Conservation (phyloP, 2,797 vertebrate genomes). For the Crenuchus spilurus region DNA sequence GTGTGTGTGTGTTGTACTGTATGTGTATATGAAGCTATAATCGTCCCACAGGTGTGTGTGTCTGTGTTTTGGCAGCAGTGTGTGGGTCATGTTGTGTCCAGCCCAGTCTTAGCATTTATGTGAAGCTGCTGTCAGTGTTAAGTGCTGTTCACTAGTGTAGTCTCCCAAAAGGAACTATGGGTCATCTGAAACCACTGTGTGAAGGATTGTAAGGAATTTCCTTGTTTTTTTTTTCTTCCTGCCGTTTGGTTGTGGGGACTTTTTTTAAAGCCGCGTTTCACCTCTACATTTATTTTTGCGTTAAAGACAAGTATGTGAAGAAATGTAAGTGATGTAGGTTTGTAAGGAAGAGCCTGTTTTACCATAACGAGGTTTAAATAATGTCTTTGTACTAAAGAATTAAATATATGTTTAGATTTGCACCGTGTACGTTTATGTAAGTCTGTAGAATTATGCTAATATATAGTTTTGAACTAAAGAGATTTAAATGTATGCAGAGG, state of each 20-base stretch:
- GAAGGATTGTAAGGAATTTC: not conserved
- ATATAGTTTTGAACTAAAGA: not conserved
- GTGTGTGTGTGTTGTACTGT: constrained; percentile 17
- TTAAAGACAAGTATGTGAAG: too few relatives aligned
- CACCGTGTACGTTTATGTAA: too few relatives aligned
- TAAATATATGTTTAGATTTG: too few relatives aligned
- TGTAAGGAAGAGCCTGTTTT: too few relatives aligned
- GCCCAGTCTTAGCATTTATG: not conserved
- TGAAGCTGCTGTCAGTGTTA: not conserved
- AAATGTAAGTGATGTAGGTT: not conserved
- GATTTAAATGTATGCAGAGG: too few relatives aligned
- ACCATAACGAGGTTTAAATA: not conserved
- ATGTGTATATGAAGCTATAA: not conserved
- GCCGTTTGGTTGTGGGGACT: not conserved
- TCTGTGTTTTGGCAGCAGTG: constrained; percentile 13
- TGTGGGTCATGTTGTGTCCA: not conserved
- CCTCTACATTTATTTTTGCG: not conserved
- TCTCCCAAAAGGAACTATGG: not conserved
- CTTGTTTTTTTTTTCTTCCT: too few relatives aligned
- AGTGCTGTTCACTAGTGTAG: not conserved
- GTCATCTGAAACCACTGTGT: not conserved
- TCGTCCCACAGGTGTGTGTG: not conserved
- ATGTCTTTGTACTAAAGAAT: not conserved
- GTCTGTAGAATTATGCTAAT: too few relatives aligned
- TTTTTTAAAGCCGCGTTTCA: not conserved